These are phyloP conservation scores for Hirudo medicinalis DNA, from an alignment of 1,140 invertebrate species.

Conservation along the genomic window DNA sequence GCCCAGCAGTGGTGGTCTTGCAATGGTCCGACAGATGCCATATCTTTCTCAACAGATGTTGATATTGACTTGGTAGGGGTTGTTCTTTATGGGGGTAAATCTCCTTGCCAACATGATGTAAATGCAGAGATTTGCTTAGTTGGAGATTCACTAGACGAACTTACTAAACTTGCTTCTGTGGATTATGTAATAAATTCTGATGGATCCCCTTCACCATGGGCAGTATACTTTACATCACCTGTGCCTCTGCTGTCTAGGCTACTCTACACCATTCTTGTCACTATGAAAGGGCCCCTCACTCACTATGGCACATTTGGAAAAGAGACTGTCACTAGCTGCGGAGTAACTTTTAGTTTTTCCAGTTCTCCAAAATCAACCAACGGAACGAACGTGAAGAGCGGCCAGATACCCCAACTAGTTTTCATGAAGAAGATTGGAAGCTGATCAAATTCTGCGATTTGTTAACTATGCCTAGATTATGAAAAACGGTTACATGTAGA, in stretches of 20 bases:
- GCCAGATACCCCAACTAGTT: conserved; percentile 13
- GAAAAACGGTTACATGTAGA: no score
- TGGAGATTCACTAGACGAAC: not conserved
- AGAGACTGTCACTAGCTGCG: conserved; percentile 3
- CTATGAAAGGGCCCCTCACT: conserved; percentile 12
- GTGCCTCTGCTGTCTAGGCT: not conserved
- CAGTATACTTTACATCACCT: conserved; percentile 7
- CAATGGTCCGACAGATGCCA: conserved; percentile 14
- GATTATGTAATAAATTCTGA: conserved; percentile 8
- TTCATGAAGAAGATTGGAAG: not conserved
- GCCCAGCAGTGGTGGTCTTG: conserved; percentile 18
- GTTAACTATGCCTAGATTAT: no score
- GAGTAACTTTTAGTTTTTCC: conserved; percentile 1
- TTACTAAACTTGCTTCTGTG: not conserved
- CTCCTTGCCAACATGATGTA: not conserved
- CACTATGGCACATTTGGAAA: conserved; percentile 16
- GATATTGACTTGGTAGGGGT: conserved; percentile 13
- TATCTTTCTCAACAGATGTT: conserved; percentile 8
- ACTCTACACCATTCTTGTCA: conserved; percentile 9
- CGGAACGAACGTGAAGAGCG: conserved; percentile 17
- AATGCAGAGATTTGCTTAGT: conserved; percentile 1
- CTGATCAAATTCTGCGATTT: no score
- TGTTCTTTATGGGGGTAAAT: conserved; percentile 15
- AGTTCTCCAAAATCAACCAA: conserved; percentile 12
- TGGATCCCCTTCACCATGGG: not conserved